These are phyloP conservation scores for Drosophila tripunctata DNA, from an alignment of 2,888 invertebrate genomes.

Conservation along the genomic window DNA sequence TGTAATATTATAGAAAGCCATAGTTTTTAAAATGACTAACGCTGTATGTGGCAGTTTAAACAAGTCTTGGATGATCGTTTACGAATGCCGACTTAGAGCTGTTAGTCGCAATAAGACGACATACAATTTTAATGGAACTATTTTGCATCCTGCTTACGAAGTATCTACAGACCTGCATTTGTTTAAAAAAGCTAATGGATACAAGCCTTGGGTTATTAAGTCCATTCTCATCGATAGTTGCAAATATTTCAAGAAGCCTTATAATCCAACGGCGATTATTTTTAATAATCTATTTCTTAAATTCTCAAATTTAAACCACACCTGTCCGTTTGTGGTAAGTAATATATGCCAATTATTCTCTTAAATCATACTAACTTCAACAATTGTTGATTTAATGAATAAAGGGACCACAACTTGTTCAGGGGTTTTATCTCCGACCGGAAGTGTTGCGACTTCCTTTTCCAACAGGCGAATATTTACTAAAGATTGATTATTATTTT, in stretches of 20 bases:
- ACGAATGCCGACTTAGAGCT: conserved; percentile 25
- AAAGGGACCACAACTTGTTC: background rate
- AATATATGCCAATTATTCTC: background rate
- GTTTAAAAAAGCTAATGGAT: conserved; percentile 28
- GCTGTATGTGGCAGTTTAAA: conserved; percentile 3
- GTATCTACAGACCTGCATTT: accelerated
- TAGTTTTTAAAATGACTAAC: conserved; percentile 21
- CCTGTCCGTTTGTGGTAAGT: conserved; percentile 34
- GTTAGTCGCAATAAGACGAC: conserved; percentile 15
- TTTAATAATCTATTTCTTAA: conserved; percentile 1
- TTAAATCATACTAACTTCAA: background rate
- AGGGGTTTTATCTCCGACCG: background rate
- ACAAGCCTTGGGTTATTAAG: conserved; percentile 37
- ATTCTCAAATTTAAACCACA: conserved; percentile 21
- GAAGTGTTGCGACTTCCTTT: conserved; percentile 19
- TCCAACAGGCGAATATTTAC: conserved; percentile 33
- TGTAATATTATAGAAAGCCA: background rate
- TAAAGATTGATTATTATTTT: conserved; percentile 18
- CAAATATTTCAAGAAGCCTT: background rate
- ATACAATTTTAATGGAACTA: conserved; percentile 10
- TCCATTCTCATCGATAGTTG: conserved; percentile 8
- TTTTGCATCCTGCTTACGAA: background rate
- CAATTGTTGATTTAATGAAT: background rate
- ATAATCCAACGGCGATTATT: background rate
- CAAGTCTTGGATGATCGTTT: background rate